Conservation (phyloP, 2,113 vertebrate species). For the Oreochromis niloticus region DNA sequence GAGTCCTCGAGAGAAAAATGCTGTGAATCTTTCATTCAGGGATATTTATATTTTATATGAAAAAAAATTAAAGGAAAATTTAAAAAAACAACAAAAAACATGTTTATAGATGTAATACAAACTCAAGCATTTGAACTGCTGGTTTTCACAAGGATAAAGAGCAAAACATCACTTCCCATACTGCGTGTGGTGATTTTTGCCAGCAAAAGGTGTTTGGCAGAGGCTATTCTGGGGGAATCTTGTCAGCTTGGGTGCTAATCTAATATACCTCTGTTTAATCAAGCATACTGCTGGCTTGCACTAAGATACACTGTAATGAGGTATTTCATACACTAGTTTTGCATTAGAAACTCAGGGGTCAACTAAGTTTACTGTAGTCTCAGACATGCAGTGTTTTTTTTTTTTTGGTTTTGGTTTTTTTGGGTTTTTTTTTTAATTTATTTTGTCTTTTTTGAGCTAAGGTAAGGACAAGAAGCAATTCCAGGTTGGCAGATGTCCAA, state of each 20-base stretch:
- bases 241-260: constrained; percentile 77
- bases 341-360: constrained; percentile 82
- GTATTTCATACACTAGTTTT: constrained; percentile 80
- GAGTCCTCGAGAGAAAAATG: constrained; percentile 71
- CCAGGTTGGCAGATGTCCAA: constrained; percentile 56
- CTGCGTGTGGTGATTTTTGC: constrained; percentile 59
- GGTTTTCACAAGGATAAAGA: constrained; percentile 61
- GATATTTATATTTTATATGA: constrained; percentile 84
- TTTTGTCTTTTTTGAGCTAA: constrained; percentile 23
- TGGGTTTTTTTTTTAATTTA: neutral
- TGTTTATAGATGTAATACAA: constrained; percentile 66
- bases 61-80: neutral
- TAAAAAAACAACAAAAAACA: constrained; percentile 1
- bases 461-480: constrained; percentile 41
- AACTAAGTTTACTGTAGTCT: constrained; percentile 79
- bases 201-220: constrained; percentile 41
- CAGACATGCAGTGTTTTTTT: constrained; percentile 57
- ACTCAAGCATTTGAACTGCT: constrained; percentile 74
- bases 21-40: constrained; percentile 85
- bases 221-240: constrained; percentile 57
- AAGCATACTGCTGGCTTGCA: constrained; percentile 80
- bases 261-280: constrained; percentile 78
- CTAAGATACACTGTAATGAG: constrained; percentile 80
- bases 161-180: constrained; percentile 56
- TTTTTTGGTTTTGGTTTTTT: neutral